Conservation (phyloP, 2,113 vertebrate genomes). For the Equus przewalskii region DNA sequence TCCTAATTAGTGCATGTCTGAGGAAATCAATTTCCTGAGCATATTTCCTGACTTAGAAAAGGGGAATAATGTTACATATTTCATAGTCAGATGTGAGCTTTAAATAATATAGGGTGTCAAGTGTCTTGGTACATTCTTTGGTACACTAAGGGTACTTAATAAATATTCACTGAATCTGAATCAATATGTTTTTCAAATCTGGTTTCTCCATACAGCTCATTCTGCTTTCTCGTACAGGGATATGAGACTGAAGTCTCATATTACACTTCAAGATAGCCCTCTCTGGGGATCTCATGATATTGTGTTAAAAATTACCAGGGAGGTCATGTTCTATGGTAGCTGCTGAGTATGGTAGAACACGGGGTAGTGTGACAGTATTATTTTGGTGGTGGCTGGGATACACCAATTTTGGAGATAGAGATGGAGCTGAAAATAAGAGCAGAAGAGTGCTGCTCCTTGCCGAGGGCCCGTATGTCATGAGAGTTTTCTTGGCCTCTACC, state of each 20-base stretch:
- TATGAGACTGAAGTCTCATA: too few relatives aligned
- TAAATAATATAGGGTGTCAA: not conserved
- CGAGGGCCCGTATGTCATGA: not conserved
- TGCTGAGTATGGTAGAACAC: not conserved
- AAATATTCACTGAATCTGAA: not conserved
- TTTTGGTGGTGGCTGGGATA: not conserved
- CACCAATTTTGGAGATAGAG: not conserved
- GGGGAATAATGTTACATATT: not conserved
- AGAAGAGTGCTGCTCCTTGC: not conserved
- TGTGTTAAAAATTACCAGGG: not conserved
- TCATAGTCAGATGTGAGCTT: not conserved
- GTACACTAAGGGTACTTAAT: not conserved
- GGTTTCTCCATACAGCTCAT: not conserved
- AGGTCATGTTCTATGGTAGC: not conserved
- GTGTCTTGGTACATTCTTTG: not conserved
- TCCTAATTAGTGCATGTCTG: not conserved
- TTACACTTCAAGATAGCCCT: not conserved
- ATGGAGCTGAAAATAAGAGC: not conserved
- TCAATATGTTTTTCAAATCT: not conserved
- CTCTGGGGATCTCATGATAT: not conserved
- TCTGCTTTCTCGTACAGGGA: not conserved
- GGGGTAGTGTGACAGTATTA: not conserved
- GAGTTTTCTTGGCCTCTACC: not conserved
- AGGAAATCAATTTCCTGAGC: not conserved
- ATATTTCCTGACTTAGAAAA: not conserved